Percentiles rank a stretch among this genome's conserved stretches.
Conservation (phyloP, 1,140 invertebrate genomes). For the Hyposmocoma kahamanoa region DNA sequence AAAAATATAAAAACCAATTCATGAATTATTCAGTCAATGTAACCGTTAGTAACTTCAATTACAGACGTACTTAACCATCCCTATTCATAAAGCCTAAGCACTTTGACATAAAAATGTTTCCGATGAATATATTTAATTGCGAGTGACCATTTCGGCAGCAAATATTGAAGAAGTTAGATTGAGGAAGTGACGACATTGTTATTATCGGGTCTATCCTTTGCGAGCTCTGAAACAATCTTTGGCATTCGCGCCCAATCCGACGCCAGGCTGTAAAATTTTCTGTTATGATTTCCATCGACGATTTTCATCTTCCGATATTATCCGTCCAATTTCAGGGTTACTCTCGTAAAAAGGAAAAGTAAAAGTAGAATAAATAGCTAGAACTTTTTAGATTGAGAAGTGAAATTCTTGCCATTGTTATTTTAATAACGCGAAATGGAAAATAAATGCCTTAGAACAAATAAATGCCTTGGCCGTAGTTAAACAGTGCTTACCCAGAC, state of each 20-base stretch:
- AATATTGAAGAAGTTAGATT: conserved; percentile 45
- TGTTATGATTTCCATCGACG: conserved; percentile 46
- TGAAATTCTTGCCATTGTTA: too few relatives aligned
- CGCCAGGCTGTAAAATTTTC: conserved; percentile 42
- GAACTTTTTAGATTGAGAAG: neutral
- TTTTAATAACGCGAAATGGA: too few relatives aligned
- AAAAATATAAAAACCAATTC: too few relatives aligned
- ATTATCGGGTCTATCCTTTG: conserved; percentile 52
- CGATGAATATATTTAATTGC: conserved; percentile 40
- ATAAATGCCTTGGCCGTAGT: conserved; percentile 54
- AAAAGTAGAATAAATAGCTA: too few relatives aligned
- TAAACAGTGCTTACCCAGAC: conserved; percentile 42
- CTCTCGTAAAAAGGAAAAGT: too few relatives aligned
- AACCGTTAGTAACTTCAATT: neutral
- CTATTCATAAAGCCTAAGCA: neutral
- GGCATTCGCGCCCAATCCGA: conserved; percentile 34
- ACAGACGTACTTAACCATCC: neutral
- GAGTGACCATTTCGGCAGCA: conserved; percentile 15
- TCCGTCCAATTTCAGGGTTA: conserved; percentile 20
- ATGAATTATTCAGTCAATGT: too few relatives aligned
- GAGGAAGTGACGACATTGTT: conserved; percentile 62
- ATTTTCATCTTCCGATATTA: conserved; percentile 35
- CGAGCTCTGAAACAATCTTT: conserved; percentile 52
- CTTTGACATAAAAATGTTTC: conserved; percentile 18
- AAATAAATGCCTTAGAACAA: too few relatives aligned